Evolutionary conservation across 2,113 vertebrate species (phyloP).

Genomic region (Ictalurus furcatus): DNA sequence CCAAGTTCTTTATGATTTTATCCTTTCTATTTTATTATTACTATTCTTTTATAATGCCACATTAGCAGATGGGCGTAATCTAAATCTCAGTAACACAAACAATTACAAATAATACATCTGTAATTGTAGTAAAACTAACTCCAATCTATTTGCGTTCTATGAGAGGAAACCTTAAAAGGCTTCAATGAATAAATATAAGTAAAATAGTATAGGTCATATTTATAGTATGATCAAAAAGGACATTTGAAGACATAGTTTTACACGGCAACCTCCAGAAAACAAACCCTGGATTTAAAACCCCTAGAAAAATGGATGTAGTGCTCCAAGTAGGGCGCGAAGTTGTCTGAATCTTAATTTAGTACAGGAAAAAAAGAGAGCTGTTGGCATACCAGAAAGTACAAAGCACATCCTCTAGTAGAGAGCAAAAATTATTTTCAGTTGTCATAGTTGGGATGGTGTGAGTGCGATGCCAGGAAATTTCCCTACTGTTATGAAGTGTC

Average conservation of each 20-base stretch:
- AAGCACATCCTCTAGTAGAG: constrained; percentile 18
- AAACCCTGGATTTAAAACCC: neutral
- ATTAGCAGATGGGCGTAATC: neutral
- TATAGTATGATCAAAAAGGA: neutral
- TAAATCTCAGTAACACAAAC: neutral
- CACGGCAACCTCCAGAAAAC: neutral
- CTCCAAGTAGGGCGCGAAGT: constrained; percentile 25
- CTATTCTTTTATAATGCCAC: neutral
- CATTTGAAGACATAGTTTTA: neutral
- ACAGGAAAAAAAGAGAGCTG: neutral
- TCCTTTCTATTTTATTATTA: neutral
- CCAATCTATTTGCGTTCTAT: neutral
- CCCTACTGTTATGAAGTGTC: constrained; percentile 17
- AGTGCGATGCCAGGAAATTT: constrained; percentile 14
- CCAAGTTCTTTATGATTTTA: neutral
- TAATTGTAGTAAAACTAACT: neutral
- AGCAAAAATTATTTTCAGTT: constrained; percentile 24
- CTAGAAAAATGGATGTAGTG: neutral
- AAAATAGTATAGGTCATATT: neutral
- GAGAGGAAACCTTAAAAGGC: neutral
- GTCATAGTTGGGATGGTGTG: constrained; percentile 15
- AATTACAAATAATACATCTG: neutral
- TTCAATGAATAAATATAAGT: neutral
- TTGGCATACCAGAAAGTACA: constrained; percentile 4
- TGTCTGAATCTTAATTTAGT: constrained; percentile 21